These are phyloP conservation scores for Acrocephalus kingi DNA, from an alignment of 2,113 vertebrate genomes.

Conservation along the genomic window DNA sequence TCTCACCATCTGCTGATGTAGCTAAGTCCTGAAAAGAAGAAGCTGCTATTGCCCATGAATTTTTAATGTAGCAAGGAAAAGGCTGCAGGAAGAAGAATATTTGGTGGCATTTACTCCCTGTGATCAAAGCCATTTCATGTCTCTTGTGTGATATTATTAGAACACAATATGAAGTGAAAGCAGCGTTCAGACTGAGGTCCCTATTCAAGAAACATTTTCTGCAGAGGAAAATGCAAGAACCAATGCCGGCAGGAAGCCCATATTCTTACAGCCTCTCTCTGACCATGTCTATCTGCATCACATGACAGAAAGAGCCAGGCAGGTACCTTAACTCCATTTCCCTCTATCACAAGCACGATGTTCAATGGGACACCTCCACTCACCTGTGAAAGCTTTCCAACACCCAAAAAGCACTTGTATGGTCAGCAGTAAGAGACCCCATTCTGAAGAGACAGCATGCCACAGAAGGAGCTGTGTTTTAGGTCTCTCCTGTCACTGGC, in stretches of 20 bases:
- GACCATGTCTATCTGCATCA: neutral
- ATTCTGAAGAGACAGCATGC: neutral
- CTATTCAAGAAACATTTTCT: constrained; percentile 1
- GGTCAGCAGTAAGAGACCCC: neutral
- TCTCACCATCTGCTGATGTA: constrained; percentile 41
- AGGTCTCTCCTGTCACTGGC: neutral
- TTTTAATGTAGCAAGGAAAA: constrained; percentile 54
- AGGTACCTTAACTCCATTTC: neutral
- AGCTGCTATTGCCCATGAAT: constrained; percentile 13
- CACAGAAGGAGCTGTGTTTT: neutral
- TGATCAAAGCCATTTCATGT: constrained; percentile 58
- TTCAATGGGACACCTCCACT: neutral
- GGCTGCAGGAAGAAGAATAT: constrained; percentile 34
- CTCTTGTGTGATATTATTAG: constrained; percentile 57
- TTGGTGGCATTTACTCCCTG: constrained; percentile 45
- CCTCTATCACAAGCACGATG: fast-evolving
- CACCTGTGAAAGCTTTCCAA: neutral
- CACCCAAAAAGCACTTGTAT: neutral
- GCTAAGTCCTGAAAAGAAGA: constrained; percentile 39
- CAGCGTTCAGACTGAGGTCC: neutral
- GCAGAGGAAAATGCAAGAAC: neutral
- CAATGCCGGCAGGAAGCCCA: neutral
- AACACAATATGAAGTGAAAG: constrained; percentile 16
- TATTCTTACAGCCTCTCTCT: neutral
- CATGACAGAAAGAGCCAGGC: neutral